A percentile compares a stretch with the other conserved stretches of the same genome.
Evolutionary conservation across 2,113 vertebrate genomes (phyloP).

Genomic region (Prunella fulvescens): DNA sequence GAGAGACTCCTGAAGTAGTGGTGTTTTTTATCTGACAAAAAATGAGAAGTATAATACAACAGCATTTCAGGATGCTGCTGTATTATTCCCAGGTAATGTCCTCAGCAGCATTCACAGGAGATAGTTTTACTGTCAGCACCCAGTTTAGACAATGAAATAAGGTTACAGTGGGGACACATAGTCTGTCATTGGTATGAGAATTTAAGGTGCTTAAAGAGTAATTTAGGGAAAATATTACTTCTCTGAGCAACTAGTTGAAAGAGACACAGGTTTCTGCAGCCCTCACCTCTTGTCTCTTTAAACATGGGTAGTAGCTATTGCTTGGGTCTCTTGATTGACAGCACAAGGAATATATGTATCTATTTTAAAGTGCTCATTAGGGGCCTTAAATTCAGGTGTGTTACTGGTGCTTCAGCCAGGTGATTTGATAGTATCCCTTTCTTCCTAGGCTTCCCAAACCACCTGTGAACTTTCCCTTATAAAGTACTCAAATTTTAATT

Average conservation of each 20-base stretch:
- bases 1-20: background rate
- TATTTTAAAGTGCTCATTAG: background rate
- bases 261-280: background rate
- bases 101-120: background rate
- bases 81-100: background rate
- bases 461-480: background rate
- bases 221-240: background rate
- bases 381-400: background rate
- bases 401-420: background rate
- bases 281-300: background rate
- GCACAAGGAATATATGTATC: background rate
- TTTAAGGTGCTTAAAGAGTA: background rate
- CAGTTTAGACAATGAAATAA: background rate
- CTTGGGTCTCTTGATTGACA: background rate
- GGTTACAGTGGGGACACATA: accelerated
- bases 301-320: background rate
- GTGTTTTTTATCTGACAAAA: background rate
- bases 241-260: background rate
- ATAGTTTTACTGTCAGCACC: background rate
- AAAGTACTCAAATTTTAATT: background rate
- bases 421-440: background rate
- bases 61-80: background rate
- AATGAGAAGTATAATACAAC: background rate
- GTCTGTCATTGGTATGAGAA: background rate
- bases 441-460: background rate